These are phyloP conservation scores for Sebastes melanostomus DNA, from an alignment of 2,797 vertebrate genomes.

Conservation along the genomic window DNA sequence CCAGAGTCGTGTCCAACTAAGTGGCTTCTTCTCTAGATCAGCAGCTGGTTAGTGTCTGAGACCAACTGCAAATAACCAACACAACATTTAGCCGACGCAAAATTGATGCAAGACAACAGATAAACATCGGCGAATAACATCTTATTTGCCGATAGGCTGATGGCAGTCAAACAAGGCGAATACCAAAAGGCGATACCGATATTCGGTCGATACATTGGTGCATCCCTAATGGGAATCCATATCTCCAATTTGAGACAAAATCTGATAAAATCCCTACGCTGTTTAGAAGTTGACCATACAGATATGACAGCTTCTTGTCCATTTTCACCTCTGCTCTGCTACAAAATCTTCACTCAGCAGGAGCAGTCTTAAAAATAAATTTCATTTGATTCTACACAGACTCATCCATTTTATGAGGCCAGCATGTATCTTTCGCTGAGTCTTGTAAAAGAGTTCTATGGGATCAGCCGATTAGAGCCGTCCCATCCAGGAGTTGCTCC, in stretches of 20 bases:
- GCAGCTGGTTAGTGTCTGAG: too few species aligned
- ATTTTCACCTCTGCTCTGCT: not conserved
- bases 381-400: slow-evolving; percentile 17
- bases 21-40: too few species aligned
- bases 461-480: slow-evolving; percentile 22
- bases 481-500: slow-evolving; percentile 16
- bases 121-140: too few species aligned
- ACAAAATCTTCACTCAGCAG: slow-evolving; percentile 2
- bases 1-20: too few species aligned
- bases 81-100: too few species aligned
- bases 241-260: not conserved
- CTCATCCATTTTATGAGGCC: slow-evolving; percentile 28
- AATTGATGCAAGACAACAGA: too few species aligned
- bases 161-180: too few species aligned
- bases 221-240: not conserved
- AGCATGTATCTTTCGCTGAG: not conserved
- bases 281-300: not conserved
- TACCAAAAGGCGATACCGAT: too few species aligned
- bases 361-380: not conserved
- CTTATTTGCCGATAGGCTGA: too few species aligned
- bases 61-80: too few species aligned
- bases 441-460: slow-evolving; percentile 25
- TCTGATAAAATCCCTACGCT: not conserved
- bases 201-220: too few species aligned
- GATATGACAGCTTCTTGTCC: not conserved